Base-by-base conservation (phyloP, 2,888 invertebrate species). In the Cataglyphis albicans region DNA sequence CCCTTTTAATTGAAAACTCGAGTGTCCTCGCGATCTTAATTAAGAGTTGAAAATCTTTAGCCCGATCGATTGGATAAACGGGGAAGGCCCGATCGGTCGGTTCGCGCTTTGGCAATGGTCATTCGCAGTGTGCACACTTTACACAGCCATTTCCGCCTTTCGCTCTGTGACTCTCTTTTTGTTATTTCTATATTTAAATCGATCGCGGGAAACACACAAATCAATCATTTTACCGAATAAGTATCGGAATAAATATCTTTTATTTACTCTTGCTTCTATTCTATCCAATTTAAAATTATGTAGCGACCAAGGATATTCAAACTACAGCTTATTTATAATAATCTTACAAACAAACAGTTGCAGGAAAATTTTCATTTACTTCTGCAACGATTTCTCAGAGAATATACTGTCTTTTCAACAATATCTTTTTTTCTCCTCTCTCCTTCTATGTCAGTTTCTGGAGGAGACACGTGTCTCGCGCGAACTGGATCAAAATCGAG, bases 1-100 rank as follows among this genome's bases (percentile, higher is more conserved):
- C 84, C 82, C 86, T 91, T 92, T 93, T 92, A 91, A 93, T 93
- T 91, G 92, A 93, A 93, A 91, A 91, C 90, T 93, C 91, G 91
- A 93, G 93, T 92, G 90, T 87, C 89, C 92, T 90, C 88, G 92
- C 92, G 91, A 92, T 93, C 93, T 93, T 93, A 93, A 93, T 93
- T 92, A 93, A 93, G 93, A 90, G 92, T 87, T 88, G 91, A 88
- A 91, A 92, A 93, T 93, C 92, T 91, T 91, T 89, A 91, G 90
- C 90, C 90, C 92, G 92, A 91, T 93, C 91, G 91, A 92, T 92
- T 91, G 92, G 90, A 92, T 89, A 92, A 92, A 90, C 90, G 91
- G 89, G 90, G 84, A 87, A 89, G 86, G 90, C 83, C 86, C 88
- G 86, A 90, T 90, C 89, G 86, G 88, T 85, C 86, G 84, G 82